Base-by-base conservation (phyloP, 2,888 invertebrate genomes). In the Papilio protenor region DNA sequence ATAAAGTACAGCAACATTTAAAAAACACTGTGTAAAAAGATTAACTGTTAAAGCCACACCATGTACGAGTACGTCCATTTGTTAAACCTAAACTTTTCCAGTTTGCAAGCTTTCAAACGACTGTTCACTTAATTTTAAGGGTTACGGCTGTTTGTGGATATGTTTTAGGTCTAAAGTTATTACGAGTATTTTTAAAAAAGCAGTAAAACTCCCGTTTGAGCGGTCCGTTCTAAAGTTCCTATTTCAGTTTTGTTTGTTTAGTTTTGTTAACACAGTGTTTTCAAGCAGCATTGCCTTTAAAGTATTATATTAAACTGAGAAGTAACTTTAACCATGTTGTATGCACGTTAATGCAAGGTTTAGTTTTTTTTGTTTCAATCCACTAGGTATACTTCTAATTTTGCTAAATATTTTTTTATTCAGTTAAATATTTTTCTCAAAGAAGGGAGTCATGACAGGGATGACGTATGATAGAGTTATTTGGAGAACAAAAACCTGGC, bases 111-210 rank as follows among this genome's bases (percentile, higher is more conserved):
- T 69, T 21, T n/a, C 45, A n/a, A 69, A 69, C 21, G 66, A 12
- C 66, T 69, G 45, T 45, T 69, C 66, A 69, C 45, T 69, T 69
- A 69, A 69, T 69, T 45, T 69, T 69, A 69, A 69, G 45, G 66
- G 66, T 69, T 45, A 69, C 66, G 45, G 8, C 66, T 45, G 66
- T 45, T 69, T 69, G 66, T 69, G 66, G 66, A 69, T 69, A 45
- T 69, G 66, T 45, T 69, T 21, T 45, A 69, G 40, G 45, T 21
- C 45, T 69, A 21, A 69, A 69, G 66, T 69, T 69, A 45, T 45
- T 45, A 69, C 66, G 66, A 21, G 45, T 66, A 66, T 66, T 66
- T 64, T 69, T 45, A 5, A 69, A 69, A 69, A 40, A 66, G 64
- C 18, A n/a, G 6, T 69, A 21, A 69, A 69, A 69, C 45, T 69